Evolutionary conservation across 2,888 invertebrate species (phyloP), one percentile per base, ranked within the genome.

Genomic region (Sphinx pinastri): DNA sequence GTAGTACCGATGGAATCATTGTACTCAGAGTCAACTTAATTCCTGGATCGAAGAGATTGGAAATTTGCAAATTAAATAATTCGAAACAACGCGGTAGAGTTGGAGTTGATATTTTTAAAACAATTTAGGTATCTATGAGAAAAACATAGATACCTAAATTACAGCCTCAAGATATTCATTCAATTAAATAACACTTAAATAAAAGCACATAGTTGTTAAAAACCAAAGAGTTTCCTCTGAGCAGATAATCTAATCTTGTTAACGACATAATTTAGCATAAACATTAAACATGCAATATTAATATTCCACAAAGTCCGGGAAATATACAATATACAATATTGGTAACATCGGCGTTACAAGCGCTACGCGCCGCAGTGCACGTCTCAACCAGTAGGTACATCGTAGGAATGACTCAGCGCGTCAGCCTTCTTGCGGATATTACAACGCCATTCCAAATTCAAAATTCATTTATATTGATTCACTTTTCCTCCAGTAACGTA

Each of bases 351-450:
- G 14, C 25, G 7, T 12, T 11, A 55, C 31, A 49, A 69, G 59
- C 45, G 60, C 63, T 69, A 69, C 69, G 59, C 69, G 69, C 52
- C 69, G 52, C 31, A 60, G 38, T 52, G 60, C 69, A 69, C 52
- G 69, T 69, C 38, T 51, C 38, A 45, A 60, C 38, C 12, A n/a
- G n/a, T n/a, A n/a, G n/a, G 38, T 69, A 60, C 67, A 67, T 54
- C 52, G 51, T 38, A 31, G 52, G 69, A 51, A 60, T 69, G 69
- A 69, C 60, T 60, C 60, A 69, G 60, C 49, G 67, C 52, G 67
- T 51, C 52, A 67, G n/a, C 51, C 52, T 25, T 52, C n/a, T 52
- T 52, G 51, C 69, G 52, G 69, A 70, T 58, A 68, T 68, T 49
- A 58, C 67, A 67, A 66, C 14, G 45, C 67, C 67, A 70, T 52